Percentiles rank a stretch among this genome's conserved stretches.
phyloP scores from a whole-genome alignment of 1,140 invertebrate genomes.

The Sinella curviseta region DNA sequence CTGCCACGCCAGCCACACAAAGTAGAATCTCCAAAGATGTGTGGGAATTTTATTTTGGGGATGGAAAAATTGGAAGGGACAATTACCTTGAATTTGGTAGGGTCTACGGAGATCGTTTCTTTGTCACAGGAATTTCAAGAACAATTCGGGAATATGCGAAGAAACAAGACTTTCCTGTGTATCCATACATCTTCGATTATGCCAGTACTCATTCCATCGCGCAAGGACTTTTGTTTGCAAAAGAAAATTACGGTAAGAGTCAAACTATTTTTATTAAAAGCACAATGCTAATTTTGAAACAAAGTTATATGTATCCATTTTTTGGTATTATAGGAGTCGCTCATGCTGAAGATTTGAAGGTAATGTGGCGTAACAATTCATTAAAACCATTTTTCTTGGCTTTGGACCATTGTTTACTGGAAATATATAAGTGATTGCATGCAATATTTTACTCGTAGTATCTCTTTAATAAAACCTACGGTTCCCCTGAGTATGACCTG shows the following conservation, averaged over 20 bases:
- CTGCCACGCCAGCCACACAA: neutral
- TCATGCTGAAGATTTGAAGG: neutral
- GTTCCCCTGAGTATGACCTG: neutral
- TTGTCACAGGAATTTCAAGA: neutral
- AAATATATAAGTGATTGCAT: too few relatives aligned
- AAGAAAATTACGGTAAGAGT: neutral
- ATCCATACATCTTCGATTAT: constrained; percentile 10
- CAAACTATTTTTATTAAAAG: too few relatives aligned
- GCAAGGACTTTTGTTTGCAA: neutral
- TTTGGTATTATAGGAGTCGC: neutral
- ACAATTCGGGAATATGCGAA: neutral
- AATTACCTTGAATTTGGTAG: neutral
- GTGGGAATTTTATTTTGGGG: constrained; percentile 1
- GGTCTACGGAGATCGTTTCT: constrained; percentile 9
- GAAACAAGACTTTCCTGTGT: neutral
- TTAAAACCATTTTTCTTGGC: too few relatives aligned
- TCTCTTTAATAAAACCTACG: constrained; percentile 8
- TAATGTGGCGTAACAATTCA: too few relatives aligned
- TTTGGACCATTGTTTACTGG: too few relatives aligned
- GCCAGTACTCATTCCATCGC: neutral
- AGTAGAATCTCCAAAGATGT: neutral
- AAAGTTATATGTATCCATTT: too few relatives aligned
- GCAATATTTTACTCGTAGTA: neutral
- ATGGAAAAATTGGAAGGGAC: neutral
- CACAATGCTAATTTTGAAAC: too few relatives aligned